Conservation (phyloP, 2,888 invertebrate genomes). For the Rhagophthalmus giganteus region DNA sequence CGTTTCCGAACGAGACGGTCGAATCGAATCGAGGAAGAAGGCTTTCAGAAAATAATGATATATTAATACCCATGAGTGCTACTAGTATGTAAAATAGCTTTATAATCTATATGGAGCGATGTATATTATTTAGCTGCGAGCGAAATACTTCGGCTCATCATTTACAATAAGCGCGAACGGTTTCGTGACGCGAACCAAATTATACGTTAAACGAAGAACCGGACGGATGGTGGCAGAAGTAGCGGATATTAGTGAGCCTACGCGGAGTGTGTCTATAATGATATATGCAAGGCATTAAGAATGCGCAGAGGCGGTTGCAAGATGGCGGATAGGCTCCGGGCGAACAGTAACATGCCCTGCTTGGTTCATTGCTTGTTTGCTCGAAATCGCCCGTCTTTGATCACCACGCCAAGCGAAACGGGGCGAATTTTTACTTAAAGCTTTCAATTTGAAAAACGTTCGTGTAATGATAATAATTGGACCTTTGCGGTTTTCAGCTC, state of each 20-base stretch:
- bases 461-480: constrained; percentile 9
- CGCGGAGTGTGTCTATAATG: constrained; percentile 57
- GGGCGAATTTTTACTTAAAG: constrained; percentile 5
- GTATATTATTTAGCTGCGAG: constrained; percentile 50
- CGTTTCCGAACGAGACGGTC: constrained; percentile 26
- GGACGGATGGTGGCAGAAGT: constrained; percentile 43
- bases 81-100: constrained; percentile 56
- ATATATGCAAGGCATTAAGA: constrained; percentile 52
- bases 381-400: constrained; percentile 13
- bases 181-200: constrained; percentile 15
- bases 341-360: constrained; percentile 31
- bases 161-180: constrained; percentile 19
- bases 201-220: constrained; percentile 15
- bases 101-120: constrained; percentile 54
- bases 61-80: constrained; percentile 54
- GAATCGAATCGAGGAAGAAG: constrained; percentile 36
- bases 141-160: constrained; percentile 33
- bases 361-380: constrained; percentile 30
- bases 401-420: constrained; percentile 7
- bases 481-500: too few species aligned
- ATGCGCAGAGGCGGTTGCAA: constrained; percentile 52
- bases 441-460: constrained; percentile 4
- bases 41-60: constrained; percentile 54
- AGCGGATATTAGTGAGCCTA: constrained; percentile 49
- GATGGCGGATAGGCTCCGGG: constrained; percentile 44